Evolutionary conservation across 2,797 vertebrate genomes (phyloP), one percentile per base, ranked within the genome.

Genomic region (Cetoscarus ocellatus): DNA sequence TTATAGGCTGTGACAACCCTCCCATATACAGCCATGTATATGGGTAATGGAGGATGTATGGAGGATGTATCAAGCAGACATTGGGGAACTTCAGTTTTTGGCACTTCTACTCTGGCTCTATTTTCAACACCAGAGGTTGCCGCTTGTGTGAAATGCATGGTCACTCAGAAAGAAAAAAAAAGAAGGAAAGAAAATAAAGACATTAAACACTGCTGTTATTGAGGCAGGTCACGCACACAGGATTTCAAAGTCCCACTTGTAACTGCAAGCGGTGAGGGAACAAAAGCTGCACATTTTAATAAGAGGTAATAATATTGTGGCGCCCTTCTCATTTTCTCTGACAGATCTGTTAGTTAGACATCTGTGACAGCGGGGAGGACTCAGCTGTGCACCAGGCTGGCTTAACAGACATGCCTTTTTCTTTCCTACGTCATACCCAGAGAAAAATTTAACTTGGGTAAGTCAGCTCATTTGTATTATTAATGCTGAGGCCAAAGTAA

Each of bases 291-390:
- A 76, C 72, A 82, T 86, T 91, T 90, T 88, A 90, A 90, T 89
- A 80, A 88, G 82, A 77, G 74, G 59, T 83, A 89, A 90, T 84
- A 82, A 85, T 83, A 73, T 69, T 67, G 35, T 42, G 73, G 49
- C 77, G 79, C 67, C 61, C 89, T 86, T 88, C 70, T 91, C 84
- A 92, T 91, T 87, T 92, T 81, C 80, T 89, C 56, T 84, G 85
- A 91, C 74, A 76, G 86, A 90, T 90, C 57, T 61, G 64, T 84
- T 76, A 68, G 58, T 80, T 51, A 68, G 77, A 67, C 68, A 55
- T 79, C 43, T 39, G 74, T 84, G 90, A 88, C 89, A 87, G 78
- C 59, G 44, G 42, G 48, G 59, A 69, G 60, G 77, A 11, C 62
- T 80, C 65, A 3, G 75, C 71, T 82, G 77, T 55, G 60, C 9